Evolutionary conservation across 1,140 invertebrate genomes (phyloP).

Genomic region (Drosophila miranda): DNA sequence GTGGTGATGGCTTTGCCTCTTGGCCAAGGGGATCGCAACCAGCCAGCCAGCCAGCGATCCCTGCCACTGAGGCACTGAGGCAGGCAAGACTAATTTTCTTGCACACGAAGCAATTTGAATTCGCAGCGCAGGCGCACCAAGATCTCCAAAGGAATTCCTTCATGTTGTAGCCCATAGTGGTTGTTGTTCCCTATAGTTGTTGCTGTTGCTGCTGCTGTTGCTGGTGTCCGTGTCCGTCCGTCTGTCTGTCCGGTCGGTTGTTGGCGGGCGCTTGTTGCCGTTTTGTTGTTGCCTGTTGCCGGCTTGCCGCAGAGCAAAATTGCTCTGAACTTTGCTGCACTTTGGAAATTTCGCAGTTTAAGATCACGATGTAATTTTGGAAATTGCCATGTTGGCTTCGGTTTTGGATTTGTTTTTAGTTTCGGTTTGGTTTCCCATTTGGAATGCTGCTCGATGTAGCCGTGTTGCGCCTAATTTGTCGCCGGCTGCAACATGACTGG

Average conservation of each 20-base stretch:
- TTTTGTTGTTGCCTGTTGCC: constrained; percentile 57
- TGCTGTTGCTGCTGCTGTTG: constrained; percentile 36
- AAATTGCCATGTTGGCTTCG: constrained; percentile 76
- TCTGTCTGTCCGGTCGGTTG: constrained; percentile 1
- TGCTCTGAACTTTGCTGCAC: constrained; percentile 81
- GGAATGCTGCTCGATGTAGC: constrained; percentile 20
- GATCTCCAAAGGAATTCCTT: constrained; percentile 69
- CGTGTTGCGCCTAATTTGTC: constrained; percentile 66
- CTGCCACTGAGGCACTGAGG: constrained; percentile 7
- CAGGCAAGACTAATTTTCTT: constrained; percentile 81
- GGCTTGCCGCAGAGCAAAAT: constrained; percentile 58
- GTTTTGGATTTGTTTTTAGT: constrained; percentile 32
- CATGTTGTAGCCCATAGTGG: constrained; percentile 16
- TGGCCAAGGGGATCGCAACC: constrained; percentile 23
- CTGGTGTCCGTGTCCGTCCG: constrained; percentile 31
- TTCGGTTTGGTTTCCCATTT: constrained; percentile 6
- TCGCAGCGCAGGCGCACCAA: constrained; percentile 56
- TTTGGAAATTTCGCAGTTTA: constrained; percentile 76
- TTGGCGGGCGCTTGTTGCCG: constrained; percentile 63
- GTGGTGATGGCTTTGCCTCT: constrained; percentile 34
- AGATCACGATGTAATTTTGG: constrained; percentile 82
- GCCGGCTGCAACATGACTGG: constrained; percentile 33
- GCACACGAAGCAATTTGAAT: constrained; percentile 82
- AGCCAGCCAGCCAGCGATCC: no score
- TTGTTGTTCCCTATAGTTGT: background rate